Conservation (phyloP, 2,797 vertebrate genomes). For the Helicolenus hilgendorfi region DNA sequence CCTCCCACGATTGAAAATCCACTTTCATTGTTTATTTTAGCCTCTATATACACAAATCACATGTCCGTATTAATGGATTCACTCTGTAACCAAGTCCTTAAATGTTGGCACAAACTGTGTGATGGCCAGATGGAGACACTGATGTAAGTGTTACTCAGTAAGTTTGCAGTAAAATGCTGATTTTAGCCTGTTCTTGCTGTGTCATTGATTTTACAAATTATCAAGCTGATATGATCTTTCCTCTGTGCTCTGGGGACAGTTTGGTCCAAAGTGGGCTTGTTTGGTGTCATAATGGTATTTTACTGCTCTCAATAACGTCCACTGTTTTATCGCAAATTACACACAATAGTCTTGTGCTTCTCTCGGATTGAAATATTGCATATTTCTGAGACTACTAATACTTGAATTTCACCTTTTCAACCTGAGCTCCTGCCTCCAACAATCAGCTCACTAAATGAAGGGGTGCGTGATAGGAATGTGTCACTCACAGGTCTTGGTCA, state of each 20-base stretch:
- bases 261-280: neutral
- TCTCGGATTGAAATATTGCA: neutral
- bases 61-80: neutral
- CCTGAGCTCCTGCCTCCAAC: neutral
- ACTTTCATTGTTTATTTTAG: neutral
- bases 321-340: neutral
- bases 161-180: neutral
- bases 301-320: neutral
- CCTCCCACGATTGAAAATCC: conserved; percentile 1
- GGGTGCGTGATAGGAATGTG: neutral
- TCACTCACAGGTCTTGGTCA: neutral
- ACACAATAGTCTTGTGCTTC: neutral
- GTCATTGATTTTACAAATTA: neutral
- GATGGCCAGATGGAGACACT: neutral
- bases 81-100: neutral
- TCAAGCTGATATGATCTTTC: neutral
- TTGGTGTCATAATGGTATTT: neutral
- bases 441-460: neutral
- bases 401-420: neutral
- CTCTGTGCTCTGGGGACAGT: neutral
- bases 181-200: neutral
- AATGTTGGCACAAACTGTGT: neutral
- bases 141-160: neutral
- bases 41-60: neutral
- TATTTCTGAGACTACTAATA: neutral